A percentile compares a stretch with the other conserved stretches of the same genome.
Conservation (phyloP, 2,888 invertebrate species). For the Monopis laevigella region DNA sequence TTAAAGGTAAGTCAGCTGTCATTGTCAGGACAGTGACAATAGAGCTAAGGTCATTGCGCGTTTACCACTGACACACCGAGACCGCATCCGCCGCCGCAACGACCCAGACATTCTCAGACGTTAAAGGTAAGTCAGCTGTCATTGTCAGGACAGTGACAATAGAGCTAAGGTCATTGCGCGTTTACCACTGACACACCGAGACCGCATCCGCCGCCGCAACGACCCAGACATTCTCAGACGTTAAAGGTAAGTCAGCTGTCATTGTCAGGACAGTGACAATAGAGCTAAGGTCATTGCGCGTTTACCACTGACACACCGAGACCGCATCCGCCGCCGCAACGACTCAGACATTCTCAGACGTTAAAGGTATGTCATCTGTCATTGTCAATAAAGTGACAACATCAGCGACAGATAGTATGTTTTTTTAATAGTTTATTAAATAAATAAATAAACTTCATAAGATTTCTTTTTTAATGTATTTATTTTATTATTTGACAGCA, state of each 20-base stretch:
- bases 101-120: slow-evolving; percentile 53
- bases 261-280: slow-evolving; percentile 53
- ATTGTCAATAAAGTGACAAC: too few species aligned
- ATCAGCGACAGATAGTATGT: too few species aligned
- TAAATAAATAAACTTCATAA: too few species aligned
- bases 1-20: slow-evolving; percentile 41
- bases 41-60: slow-evolving; percentile 52
- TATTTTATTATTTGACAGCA: slow-evolving; percentile 72
- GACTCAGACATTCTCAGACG: slow-evolving; percentile 53
- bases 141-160: slow-evolving; percentile 53
- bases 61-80: slow-evolving; percentile 55
- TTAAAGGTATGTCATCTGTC: slow-evolving; percentile 52
- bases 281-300: slow-evolving; percentile 52
- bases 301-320: slow-evolving; percentile 55
- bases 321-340: slow-evolving; percentile 43
- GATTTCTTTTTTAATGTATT: too few species aligned
- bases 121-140: slow-evolving; percentile 41
- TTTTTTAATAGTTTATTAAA: too few species aligned
- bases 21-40: slow-evolving; percentile 53
- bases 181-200: slow-evolving; percentile 55
- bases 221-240: slow-evolving; percentile 53
- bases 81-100: slow-evolving; percentile 43
- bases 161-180: slow-evolving; percentile 52
- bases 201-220: slow-evolving; percentile 43
- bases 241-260: slow-evolving; percentile 52